Conservation (phyloP, 2,113 vertebrate genomes). For the Pseudorhombus dupliciocellatus region DNA sequence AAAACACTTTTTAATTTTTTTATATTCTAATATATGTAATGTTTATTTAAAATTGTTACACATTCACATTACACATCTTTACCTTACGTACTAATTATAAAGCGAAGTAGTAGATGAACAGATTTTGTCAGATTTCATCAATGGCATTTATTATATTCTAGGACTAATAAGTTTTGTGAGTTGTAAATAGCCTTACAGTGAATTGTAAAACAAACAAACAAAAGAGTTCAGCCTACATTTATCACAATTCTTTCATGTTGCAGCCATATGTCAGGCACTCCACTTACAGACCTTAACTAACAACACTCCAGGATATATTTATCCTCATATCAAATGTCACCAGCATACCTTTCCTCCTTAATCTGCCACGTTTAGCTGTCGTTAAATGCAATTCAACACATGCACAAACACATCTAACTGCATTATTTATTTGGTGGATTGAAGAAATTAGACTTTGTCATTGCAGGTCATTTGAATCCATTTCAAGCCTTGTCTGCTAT, state of each 20-base stretch:
- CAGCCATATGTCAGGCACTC: conserved; percentile 22
- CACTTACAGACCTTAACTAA: conserved; percentile 27
- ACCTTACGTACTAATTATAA: conserved; percentile 1
- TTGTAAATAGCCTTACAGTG: background rate
- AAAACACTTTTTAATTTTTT: no score
- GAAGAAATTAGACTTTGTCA: conserved; percentile 36
- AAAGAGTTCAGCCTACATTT: conserved; percentile 38
- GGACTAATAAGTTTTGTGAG: background rate
- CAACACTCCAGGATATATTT: conserved; percentile 45
- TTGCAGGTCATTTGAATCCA: conserved; percentile 22
- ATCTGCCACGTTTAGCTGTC: conserved; percentile 7
- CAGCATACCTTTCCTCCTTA: background rate
- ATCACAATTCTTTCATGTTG: conserved; percentile 45
- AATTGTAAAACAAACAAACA: background rate
- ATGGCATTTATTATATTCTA: conserved; percentile 8
- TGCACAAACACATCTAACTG: conserved; percentile 19
- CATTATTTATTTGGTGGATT: conserved; percentile 33
- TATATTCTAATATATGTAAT: no score
- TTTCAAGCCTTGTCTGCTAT: conserved; percentile 37
- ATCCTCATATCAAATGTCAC: conserved; percentile 48
- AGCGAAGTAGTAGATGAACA: background rate
- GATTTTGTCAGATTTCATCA: background rate
- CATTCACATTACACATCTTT: conserved; percentile 14
- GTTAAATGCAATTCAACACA: conserved; percentile 24
- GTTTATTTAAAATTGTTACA: no score